These are phyloP conservation scores for Tachina lurida DNA, from an alignment of 2,888 invertebrate genomes.

Conservation along the genomic window DNA sequence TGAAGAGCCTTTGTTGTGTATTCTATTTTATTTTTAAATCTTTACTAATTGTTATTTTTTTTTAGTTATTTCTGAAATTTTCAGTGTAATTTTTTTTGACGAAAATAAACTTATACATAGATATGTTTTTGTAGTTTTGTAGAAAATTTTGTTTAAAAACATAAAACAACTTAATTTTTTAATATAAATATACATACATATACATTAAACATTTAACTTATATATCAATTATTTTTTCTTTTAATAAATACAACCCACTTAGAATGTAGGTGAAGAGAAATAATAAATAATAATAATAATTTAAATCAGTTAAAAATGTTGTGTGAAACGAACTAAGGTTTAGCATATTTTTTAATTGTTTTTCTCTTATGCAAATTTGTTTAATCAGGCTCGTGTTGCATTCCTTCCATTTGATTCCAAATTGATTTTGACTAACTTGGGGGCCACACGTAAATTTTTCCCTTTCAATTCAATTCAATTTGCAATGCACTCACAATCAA, in stretches of 20 bases:
- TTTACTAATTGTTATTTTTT: neutral
- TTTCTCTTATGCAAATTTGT: neutral
- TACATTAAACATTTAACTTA: constrained; percentile 3
- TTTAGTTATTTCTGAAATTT: neutral
- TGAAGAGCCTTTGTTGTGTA: constrained; percentile 41
- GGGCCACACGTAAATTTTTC: too few relatives aligned
- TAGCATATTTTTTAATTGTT: too few relatives aligned
- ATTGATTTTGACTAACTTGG: too few relatives aligned
- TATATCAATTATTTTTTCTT: constrained; percentile 15
- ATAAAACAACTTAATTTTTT: constrained; percentile 27
- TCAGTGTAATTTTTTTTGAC: neutral
- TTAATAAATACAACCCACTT: constrained; percentile 57
- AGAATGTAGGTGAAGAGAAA: constrained; percentile 22
- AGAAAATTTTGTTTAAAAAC: constrained; percentile 42
- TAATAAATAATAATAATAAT: neutral
- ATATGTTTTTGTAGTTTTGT: constrained; percentile 66
- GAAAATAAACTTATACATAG: neutral
- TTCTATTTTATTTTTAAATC: neutral
- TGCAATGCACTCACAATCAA: too few relatives aligned
- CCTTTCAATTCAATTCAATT: too few relatives aligned
- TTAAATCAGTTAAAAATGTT: neutral
- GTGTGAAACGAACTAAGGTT: too few relatives aligned
- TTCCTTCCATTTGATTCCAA: too few relatives aligned
- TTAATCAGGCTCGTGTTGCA: neutral
- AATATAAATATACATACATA: constrained; percentile 17